Percentiles rank a stretch among this genome's conserved stretches.
phyloP scores from a whole-genome alignment of 2,888 invertebrate genomes.

The Lamellibrachia columna region DNA sequence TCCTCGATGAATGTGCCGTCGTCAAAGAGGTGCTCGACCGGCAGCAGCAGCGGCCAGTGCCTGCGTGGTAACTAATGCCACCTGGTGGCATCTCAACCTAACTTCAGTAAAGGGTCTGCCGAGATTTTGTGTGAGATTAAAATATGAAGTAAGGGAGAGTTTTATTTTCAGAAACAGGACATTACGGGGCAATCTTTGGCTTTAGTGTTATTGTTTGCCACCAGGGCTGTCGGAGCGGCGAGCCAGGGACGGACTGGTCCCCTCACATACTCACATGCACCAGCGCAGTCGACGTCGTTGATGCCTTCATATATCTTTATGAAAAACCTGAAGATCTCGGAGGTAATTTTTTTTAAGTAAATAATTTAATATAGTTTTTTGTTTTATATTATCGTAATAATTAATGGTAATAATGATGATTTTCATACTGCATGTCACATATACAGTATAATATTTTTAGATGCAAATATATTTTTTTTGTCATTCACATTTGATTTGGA shows the following conservation, averaged over 20 bases:
- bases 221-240: conserved; percentile 4
- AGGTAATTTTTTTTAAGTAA: conserved; percentile 25
- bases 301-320: conserved; percentile 28
- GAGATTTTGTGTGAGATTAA: background rate
- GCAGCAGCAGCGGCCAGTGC: conserved; percentile 40
- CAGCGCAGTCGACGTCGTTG: background rate
- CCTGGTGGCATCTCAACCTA: background rate
- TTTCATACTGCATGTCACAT: background rate
- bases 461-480: background rate
- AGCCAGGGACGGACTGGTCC: background rate
- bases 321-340: conserved; percentile 31
- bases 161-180: too few relatives aligned
- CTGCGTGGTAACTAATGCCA: background rate
- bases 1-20: conserved; percentile 55
- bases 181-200: background rate
- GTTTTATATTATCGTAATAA: background rate
- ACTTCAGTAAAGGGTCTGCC: too few relatives aligned
- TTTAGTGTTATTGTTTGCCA: background rate
- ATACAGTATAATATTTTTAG: background rate
- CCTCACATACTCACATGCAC: background rate
- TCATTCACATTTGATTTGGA: background rate
- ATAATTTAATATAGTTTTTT: background rate
- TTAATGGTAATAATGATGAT: background rate
- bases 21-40: conserved; percentile 49
- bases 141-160: background rate